Base-by-base conservation (phyloP, 2,797 vertebrate genomes). In the Orestias chungarensis region DNA sequence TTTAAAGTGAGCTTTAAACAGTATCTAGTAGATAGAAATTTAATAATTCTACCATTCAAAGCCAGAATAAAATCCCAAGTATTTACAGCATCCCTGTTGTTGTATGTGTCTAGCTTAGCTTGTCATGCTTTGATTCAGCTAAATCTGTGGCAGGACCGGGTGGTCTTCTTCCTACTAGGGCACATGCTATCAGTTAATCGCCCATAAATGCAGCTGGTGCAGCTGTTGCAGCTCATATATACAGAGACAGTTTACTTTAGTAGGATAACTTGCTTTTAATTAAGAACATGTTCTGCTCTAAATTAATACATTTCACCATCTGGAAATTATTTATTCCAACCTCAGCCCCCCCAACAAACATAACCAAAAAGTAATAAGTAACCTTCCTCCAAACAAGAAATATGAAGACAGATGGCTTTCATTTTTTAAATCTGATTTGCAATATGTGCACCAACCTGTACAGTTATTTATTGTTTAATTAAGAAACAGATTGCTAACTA, bases 281-380 rank as follows among this genome's bases (percentile, higher is more conserved):
- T 52, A 43, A 38, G 27, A 35, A 43, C 38, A 52, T 27, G 27
- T 54, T 52, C 52, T 31, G 72, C 47, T 71, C 68, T 29, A 8
- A 66, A 67, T 65, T 59, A 25, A 44, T 23, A 14, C 27, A 67
- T 31, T 6, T 64, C 55, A 65, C 79, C 89, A 85, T 88, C 85
- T 88, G 82, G 87, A 80, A 81, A 50, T 18, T 1, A 31, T 82
- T 70, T 74, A 15, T 52, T 59, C 27, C 14, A 0, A 66, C 84
- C 74, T 47, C 75, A 73, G 78, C 71, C 61, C 72, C 65, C 75
- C 70, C 74, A n/a, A 71, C 67, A 17, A 47, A 68, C 66, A 50
- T 49, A 69, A 25, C 38, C 75, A 12, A 20, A 8, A 54, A 27
- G 40, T 55, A 49, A 50, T 10, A 67, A 5, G 1, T 40, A 15